A percentile compares a stretch with the other conserved stretches of the same genome.
Evolutionary conservation across 2,888 invertebrate species (phyloP).

Genomic region (Drosophila parthenogenetica): DNA sequence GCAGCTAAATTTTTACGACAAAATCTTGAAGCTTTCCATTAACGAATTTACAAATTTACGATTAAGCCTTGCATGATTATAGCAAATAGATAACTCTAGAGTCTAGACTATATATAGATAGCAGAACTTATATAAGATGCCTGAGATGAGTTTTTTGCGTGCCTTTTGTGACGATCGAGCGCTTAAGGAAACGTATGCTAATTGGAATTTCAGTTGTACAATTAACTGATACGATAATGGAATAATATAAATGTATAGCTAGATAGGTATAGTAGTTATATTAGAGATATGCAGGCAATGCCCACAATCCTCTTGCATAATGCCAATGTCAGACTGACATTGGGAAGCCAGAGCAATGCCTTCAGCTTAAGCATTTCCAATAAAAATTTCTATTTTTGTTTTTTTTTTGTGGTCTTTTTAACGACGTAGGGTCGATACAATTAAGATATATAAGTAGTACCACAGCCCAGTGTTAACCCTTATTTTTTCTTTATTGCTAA

Average conservation of each 20-base stretch:
- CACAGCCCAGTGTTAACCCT: too few relatives aligned
- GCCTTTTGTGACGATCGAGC: slow-evolving; percentile 35
- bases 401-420: background rate
- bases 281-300: background rate
- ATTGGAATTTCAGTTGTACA: slow-evolving; percentile 38
- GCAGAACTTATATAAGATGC: slow-evolving; percentile 9
- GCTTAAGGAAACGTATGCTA: slow-evolving; percentile 60
- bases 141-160: slow-evolving; percentile 68
- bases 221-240: slow-evolving; percentile 22
- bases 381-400: slow-evolving; percentile 3
- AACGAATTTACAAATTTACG: slow-evolving; percentile 50
- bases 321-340: background rate
- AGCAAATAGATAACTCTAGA: slow-evolving; percentile 26
- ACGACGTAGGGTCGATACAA: slow-evolving; percentile 14
- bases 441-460: slow-evolving; percentile 4
- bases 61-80: slow-evolving; percentile 65
- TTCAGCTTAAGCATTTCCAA: slow-evolving; percentile 23
- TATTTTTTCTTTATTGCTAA: slow-evolving; percentile 40
- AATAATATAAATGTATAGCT: slow-evolving; percentile 4
- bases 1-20: slow-evolving; percentile 43
- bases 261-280: too few relatives aligned
- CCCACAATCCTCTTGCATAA: slow-evolving; percentile 14
- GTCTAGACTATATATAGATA: slow-evolving; percentile 5
- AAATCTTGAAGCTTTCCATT: slow-evolving; percentile 34
- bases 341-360: slow-evolving; percentile 47